Evolutionary conservation across 2,797 vertebrate genomes (phyloP).

Genomic region (Echiichthys vipera): DNA sequence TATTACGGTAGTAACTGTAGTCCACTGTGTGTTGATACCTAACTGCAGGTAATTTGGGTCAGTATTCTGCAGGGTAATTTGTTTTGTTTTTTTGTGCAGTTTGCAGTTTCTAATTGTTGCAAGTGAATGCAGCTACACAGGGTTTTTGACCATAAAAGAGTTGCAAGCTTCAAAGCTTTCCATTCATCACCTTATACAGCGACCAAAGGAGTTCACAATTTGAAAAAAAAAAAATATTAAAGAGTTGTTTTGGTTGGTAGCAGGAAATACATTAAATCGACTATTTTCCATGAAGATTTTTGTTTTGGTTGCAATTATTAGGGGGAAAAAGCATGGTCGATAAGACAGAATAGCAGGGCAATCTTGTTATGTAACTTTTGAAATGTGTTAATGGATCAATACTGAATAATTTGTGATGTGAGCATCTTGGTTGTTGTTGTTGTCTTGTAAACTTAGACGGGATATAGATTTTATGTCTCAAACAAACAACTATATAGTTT

Average conservation of each 20-base stretch:
- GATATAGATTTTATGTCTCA: background rate
- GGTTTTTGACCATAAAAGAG: no score
- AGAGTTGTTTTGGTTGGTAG: background rate
- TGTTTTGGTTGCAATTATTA: background rate
- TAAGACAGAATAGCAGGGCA: background rate
- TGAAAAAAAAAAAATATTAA: background rate
- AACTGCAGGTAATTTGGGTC: no score
- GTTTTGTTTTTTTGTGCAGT: no score
- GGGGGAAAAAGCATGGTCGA: background rate
- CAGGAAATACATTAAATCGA: background rate
- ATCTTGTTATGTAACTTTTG: background rate
- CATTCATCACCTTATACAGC: background rate
- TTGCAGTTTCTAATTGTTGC: no score
- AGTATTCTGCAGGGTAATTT: no score
- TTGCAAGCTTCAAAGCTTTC: no score
- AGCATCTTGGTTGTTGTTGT: slow-evolving; percentile 13
- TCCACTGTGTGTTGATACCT: no score
- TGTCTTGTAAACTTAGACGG: background rate
- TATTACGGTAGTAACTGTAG: no score
- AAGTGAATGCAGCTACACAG: no score
- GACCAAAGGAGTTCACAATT: background rate
- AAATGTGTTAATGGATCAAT: background rate
- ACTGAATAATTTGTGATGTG: background rate
- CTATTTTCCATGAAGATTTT: background rate
- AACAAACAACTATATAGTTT: slow-evolving; percentile 5